Evolutionary conservation across 2,113 vertebrate genomes (phyloP).

Genomic region (Lathamus discolor): DNA sequence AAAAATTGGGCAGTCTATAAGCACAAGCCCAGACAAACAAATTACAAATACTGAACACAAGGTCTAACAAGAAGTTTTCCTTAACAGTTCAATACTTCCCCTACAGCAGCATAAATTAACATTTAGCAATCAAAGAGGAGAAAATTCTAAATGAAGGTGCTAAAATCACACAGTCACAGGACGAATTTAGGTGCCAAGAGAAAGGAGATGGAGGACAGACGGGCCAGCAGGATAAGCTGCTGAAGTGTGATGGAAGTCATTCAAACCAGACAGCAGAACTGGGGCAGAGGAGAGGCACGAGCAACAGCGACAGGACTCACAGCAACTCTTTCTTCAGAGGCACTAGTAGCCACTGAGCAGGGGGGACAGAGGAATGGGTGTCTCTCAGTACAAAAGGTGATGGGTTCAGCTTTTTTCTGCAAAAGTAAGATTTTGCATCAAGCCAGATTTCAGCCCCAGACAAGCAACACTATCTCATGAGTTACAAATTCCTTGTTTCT

Average conservation of each 20-base stretch:
- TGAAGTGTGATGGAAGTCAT: not conserved
- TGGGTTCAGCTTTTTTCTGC: not conserved
- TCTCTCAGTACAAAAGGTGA: not conserved
- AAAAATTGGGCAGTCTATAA: not conserved
- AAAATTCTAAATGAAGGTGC: slow-evolving; percentile 11
- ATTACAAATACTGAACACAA: not conserved
- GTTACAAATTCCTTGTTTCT: not conserved
- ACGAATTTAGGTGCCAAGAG: not conserved
- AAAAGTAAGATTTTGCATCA: not conserved
- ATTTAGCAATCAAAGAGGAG: not conserved
- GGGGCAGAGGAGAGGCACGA: not conserved
- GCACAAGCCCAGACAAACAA: not conserved
- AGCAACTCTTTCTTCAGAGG: not conserved
- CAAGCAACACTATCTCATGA: not conserved
- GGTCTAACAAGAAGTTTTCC: not conserved
- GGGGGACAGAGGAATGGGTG: not conserved
- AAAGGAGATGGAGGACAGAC: not conserved
- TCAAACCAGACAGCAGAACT: not conserved
- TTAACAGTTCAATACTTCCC: not conserved
- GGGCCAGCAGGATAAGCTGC: not conserved
- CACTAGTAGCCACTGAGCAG: not conserved
- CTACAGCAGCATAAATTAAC: not conserved
- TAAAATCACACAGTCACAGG: not conserved
- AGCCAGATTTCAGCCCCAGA: not conserved
- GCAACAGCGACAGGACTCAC: not conserved